Evolutionary conservation across 2,113 vertebrate genomes (phyloP), one percentile per base, ranked within the genome.

Genomic region (Silurus meridionalis): DNA sequence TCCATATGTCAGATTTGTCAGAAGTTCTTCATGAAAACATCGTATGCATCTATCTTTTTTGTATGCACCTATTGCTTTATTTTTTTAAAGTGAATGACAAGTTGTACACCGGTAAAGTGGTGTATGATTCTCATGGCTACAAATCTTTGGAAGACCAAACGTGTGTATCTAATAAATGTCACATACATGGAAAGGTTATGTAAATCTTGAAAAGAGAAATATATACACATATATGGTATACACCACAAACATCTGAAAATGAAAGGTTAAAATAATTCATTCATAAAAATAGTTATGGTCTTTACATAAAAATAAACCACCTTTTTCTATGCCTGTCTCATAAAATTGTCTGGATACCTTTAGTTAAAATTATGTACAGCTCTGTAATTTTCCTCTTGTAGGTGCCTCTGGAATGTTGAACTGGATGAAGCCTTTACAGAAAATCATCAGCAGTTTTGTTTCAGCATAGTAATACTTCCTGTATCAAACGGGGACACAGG

Each of bases 361-460:
- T 89, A 87, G 85, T 88, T 90, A 83, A 89, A 89, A 93, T 90
- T 88, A 88, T 86, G 86, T 19, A 87, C 88, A 90, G 87, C 88
- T 92, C 92, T 91, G 92, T 92, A 90, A 91, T 93, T 91, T n/a
- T n/a, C n/a, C n/a, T n/a, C n/a, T n/a, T 92, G 91, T 92, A 91
- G 88, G 89, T 90, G 86, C 83, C 82, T 93, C 88, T 92, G 90
- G 91, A 92, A 91, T 91, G 89, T 88, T 90, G 74, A 0, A 52
- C 57, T 14, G 84, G 91, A 92, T 92, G 89, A 89, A 85, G 88
- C 89, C 91, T 91, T 91, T 88, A 88, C 82, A 90, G 88, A 90
- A 95, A 94, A 95, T 91, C 92, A 92, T 93, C 91, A 93, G 92
- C 89, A 90, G 92, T 91, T 94, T 93, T 91, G 91, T 93, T 93